These are phyloP conservation scores for Keiferia lycopersicella DNA, from an alignment of 2,888 invertebrate species.

Conservation along the genomic window DNA sequence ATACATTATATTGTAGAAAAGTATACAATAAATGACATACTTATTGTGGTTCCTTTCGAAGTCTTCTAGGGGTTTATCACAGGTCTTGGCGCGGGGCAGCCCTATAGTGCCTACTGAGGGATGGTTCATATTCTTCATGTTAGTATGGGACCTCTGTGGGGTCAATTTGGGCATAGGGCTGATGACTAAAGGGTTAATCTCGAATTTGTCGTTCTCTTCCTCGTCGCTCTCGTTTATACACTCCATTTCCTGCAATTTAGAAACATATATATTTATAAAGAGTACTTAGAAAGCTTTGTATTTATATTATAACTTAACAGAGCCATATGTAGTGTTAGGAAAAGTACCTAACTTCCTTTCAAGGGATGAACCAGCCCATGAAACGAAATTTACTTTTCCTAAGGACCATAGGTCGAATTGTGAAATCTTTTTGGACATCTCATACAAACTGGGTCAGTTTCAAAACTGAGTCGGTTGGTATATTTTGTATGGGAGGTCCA, in stretches of 20 bases:
- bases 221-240: constrained; percentile 85
- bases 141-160: constrained; percentile 64
- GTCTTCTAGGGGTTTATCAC: constrained; percentile 73
- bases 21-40: background rate
- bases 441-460: no score
- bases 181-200: constrained; percentile 69
- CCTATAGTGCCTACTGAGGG: constrained; percentile 71
- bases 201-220: constrained; percentile 81
- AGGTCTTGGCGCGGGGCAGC: constrained; percentile 72
- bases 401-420: no score
- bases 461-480: no score
- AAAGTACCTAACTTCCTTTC: no score
- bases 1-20: no score
- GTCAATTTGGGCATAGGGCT: constrained; percentile 64
- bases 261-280: background rate
- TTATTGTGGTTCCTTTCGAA: constrained; percentile 29
- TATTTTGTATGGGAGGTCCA: no score
- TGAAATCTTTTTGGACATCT: no score
- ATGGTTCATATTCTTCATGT: constrained; percentile 75
- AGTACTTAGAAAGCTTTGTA: no score
- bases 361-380: no score
- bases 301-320: no score
- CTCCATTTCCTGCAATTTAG: constrained; percentile 83
- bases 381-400: no score
- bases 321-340: no score